These are phyloP conservation scores for Copsychus sechellarum DNA, from an alignment of 2,113 vertebrate genomes.

Conservation along the genomic window DNA sequence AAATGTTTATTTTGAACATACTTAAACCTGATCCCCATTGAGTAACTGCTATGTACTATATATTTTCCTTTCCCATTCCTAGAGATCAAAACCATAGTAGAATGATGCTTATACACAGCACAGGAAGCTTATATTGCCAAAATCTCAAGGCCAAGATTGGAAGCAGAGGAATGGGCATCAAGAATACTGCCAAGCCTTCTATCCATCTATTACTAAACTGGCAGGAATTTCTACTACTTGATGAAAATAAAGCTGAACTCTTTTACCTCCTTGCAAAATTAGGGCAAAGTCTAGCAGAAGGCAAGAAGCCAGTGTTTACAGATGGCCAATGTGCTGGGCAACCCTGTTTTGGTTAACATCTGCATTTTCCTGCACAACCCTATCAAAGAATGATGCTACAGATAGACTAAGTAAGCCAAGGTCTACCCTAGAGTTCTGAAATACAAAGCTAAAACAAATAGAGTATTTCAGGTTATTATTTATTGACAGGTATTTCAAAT, in stretches of 20 bases:
- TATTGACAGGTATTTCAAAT: neutral
- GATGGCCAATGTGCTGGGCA: neutral
- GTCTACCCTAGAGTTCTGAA: neutral
- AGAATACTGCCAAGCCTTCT: constrained; percentile 27
- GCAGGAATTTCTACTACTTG: constrained; percentile 29
- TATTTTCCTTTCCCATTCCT: neutral
- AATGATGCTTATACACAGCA: neutral
- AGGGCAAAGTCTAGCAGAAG: constrained; percentile 2
- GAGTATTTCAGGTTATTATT: neutral
- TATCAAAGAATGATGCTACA: neutral
- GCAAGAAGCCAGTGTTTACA: constrained; percentile 39
- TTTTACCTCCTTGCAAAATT: constrained; percentile 34
- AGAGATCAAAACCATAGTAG: neutral
- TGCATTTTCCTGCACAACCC: neutral
- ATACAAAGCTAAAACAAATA: neutral
- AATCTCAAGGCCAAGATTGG: neutral
- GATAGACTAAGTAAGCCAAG: neutral
- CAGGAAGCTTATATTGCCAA: neutral
- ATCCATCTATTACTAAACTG: constrained; percentile 32
- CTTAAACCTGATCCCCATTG: neutral
- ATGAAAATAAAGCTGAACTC: constrained; percentile 28
- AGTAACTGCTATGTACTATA: neutral
- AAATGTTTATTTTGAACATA: neutral
- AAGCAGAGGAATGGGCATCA: constrained; percentile 7
- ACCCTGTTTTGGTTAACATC: neutral